Conservation (phyloP, 2,888 invertebrate genomes). For the Saturnia pavonia region DNA sequence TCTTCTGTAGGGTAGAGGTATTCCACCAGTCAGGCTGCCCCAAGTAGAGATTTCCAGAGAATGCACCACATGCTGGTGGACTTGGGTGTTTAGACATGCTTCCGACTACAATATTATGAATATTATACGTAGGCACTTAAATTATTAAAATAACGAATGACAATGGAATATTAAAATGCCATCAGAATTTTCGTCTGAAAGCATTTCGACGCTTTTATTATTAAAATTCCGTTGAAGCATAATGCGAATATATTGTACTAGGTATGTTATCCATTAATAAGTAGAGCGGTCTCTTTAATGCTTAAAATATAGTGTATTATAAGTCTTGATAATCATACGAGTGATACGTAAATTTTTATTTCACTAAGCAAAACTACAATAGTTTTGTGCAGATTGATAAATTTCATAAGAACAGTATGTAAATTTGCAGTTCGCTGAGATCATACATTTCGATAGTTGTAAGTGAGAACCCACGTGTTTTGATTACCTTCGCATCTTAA, state of each 20-base stretch:
- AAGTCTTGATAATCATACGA: background rate
- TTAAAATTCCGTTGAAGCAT: slow-evolving; percentile 1
- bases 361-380: background rate
- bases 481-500: background rate
- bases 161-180: slow-evolving; percentile 7
- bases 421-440: background rate
- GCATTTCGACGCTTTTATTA: background rate
- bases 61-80: background rate
- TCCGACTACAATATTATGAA: background rate
- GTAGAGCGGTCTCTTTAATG: background rate
- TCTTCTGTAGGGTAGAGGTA: no score
- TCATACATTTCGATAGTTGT: background rate
- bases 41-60: no score
- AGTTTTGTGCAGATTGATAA: background rate
- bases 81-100: background rate
- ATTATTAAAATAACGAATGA: background rate
- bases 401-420: background rate
- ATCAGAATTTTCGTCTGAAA: slow-evolving; percentile 2
- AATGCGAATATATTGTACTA: background rate
- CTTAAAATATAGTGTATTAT: background rate
- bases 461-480: background rate
- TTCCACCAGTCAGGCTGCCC: no score
- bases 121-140: background rate
- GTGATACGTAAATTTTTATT: no score
- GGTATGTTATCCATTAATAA: background rate